These are phyloP conservation scores for Erinaceus europaeus DNA, from an alignment of 2,113 vertebrate genomes.

Conservation along the genomic window DNA sequence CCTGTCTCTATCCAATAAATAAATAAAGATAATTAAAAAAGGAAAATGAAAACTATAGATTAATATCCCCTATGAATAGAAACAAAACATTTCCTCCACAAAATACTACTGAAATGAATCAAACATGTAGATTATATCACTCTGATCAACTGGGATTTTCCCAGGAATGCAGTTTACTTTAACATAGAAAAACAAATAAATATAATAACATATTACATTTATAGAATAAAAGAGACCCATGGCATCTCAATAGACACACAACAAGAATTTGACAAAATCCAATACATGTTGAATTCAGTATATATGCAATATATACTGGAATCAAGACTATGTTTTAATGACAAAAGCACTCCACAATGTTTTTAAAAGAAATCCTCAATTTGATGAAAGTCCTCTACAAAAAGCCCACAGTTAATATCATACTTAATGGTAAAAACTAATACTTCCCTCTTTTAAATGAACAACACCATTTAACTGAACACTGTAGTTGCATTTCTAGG, in stretches of 20 bases:
- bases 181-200: conserved; percentile 10
- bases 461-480: neutral
- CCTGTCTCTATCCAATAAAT: too few species aligned
- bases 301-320: too few species aligned
- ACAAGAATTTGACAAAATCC: conserved; percentile 6
- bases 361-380: neutral
- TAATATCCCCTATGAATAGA: neutral
- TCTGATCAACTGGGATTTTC: neutral
- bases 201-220: neutral
- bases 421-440: neutral
- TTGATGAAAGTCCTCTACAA: neutral
- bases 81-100: neutral
- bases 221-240: neutral
- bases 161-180: neutral
- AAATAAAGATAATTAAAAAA: neutral
- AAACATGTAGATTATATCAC: neutral
- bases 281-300: neutral
- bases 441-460: neutral
- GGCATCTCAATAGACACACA: neutral
- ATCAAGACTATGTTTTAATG: neutral
- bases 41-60: neutral
- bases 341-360: neutral
- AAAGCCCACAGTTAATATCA: neutral
- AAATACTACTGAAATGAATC: neutral
- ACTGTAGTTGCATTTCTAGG: neutral